Conservation (phyloP, 2,888 invertebrate genomes). For the Lathronympha strigana region DNA sequence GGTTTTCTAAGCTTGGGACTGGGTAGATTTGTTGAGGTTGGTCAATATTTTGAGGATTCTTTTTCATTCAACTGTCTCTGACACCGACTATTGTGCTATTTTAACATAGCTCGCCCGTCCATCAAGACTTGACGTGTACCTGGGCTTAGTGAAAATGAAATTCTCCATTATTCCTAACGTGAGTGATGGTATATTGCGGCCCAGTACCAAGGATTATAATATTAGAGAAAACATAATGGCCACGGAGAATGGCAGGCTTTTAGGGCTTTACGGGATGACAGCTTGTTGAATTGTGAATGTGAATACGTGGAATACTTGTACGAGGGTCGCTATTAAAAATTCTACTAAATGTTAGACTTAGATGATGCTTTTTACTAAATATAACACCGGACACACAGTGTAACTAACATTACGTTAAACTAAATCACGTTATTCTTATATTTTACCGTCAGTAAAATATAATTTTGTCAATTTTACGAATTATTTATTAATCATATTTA, state of each 20-base stretch:
- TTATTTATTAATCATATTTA: too few relatives aligned
- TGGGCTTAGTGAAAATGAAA: constrained; percentile 41
- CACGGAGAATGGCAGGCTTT: constrained; percentile 12
- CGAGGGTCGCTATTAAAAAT: not conserved
- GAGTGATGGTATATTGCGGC: constrained; percentile 35
- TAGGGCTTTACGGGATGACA: constrained; percentile 21
- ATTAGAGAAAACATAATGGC: constrained; percentile 32
- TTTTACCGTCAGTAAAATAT: too few relatives aligned
- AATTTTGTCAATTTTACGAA: too few relatives aligned
- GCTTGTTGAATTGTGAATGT: constrained; percentile 12
- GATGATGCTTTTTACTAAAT: too few relatives aligned
- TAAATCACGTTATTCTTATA: too few relatives aligned
- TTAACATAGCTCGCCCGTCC: constrained; percentile 29
- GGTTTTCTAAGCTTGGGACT: too few relatives aligned
- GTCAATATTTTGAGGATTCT: too few relatives aligned
- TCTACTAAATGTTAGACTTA: not conserved
- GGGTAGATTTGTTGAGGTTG: too few relatives aligned
- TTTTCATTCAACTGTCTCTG: not conserved
- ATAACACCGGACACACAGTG: too few relatives aligned
- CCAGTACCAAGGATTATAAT: constrained; percentile 33
- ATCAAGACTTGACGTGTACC: constrained; percentile 39
- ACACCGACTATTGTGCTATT: constrained; percentile 32
- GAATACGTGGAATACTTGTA: constrained; percentile 1
- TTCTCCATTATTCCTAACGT: constrained; percentile 38
- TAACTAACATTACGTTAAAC: too few relatives aligned